Evolutionary conservation across 1,140 invertebrate genomes (phyloP).

Genomic region (Octopus bimaculoides): DNA sequence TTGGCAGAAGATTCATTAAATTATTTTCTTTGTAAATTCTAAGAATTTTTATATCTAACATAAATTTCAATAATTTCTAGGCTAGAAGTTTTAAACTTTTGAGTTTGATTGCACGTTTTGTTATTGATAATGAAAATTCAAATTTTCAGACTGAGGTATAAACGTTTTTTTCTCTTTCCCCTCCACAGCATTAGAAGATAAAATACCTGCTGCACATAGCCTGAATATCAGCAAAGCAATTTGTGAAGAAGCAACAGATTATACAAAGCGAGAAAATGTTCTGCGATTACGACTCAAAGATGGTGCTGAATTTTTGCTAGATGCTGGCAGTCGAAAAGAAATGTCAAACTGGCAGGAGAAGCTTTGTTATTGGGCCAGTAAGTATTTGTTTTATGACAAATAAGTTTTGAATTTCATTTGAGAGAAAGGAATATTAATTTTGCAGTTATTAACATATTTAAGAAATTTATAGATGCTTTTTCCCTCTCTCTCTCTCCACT

Average conservation of each 20-base stretch:
- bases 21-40: too few species aligned
- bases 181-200: slow-evolving; percentile 66
- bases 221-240: slow-evolving; percentile 83
- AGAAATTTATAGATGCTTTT: neutral
- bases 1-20: too few species aligned
- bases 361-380: slow-evolving; percentile 83
- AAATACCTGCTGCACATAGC: slow-evolving; percentile 84
- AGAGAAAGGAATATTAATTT: neutral
- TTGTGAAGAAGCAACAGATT: slow-evolving; percentile 82
- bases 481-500: neutral
- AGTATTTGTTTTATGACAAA: neutral
- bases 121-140: too few species aligned
- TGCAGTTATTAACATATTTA: neutral
- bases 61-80: too few species aligned
- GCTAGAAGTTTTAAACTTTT: too few species aligned
- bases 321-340: slow-evolving; percentile 70
- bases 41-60: too few species aligned
- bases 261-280: slow-evolving; percentile 92
- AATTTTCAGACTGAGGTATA: neutral
- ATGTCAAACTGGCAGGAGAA: slow-evolving; percentile 94
- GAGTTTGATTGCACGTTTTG: too few species aligned
- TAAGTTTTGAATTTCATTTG: neutral
- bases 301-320: slow-evolving; percentile 89
- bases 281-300: slow-evolving; percentile 81
- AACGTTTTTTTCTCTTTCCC: slow-evolving; percentile 12